phyloP scores from a whole-genome alignment of 2,113 vertebrate species.

The Nesoenas mayeri region DNA sequence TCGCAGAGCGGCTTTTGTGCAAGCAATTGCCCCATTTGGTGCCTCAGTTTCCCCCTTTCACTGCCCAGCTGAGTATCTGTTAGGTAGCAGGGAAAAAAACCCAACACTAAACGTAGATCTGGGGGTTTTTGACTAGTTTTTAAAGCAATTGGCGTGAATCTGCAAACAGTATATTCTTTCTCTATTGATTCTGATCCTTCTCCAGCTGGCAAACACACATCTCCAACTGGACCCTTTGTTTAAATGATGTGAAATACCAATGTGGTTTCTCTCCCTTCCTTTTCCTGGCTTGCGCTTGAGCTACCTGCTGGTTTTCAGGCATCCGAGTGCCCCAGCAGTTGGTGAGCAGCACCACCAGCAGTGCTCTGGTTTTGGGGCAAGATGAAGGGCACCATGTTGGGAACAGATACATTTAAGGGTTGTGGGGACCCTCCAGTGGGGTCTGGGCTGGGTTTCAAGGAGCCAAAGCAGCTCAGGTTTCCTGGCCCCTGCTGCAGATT shows the following conservation, averaged over 20 bases:
- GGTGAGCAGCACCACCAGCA: background rate
- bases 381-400: fast-evolving
- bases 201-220: background rate
- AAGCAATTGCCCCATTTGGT: fast-evolving
- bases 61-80: background rate
- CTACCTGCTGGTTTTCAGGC: background rate
- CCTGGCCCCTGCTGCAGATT: background rate
- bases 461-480: background rate
- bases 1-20: background rate
- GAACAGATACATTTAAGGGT: background rate
- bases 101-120: background rate
- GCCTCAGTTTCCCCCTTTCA: background rate
- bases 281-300: background rate
- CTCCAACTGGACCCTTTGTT: background rate
- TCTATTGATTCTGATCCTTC: background rate
- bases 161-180: background rate
- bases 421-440: background rate
- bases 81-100: background rate
- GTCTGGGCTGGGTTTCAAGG: background rate
- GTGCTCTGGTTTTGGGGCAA: fast-evolving
- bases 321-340: fast-evolving
- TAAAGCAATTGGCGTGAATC: background rate
- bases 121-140: background rate
- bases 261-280: background rate
- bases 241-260: background rate